Base-by-base conservation (phyloP, 2,888 invertebrate species). In the Latrodectus hesperus region DNA sequence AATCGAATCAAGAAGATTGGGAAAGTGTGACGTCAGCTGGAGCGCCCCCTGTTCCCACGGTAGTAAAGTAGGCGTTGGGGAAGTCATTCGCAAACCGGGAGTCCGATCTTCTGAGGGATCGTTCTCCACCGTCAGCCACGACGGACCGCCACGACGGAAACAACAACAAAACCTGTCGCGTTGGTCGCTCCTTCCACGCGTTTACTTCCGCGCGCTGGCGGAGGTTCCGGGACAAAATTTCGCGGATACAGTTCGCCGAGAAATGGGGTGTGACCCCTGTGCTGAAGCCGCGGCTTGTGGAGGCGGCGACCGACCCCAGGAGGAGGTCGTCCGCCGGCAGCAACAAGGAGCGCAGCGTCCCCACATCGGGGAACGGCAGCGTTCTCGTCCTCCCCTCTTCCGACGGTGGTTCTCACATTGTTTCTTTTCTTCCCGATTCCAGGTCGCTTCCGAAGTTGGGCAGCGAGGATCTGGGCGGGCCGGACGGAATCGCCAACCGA, bases 191-290 rank as follows among this genome's bases (percentile, higher is more conserved):
- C 85, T 71, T 80, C 78, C 22, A 11, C 75, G 76, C 75, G 60
- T 73, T 53, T 72, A 68, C 78, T 78, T 83, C 77, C 87, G 82
- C 82, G 78, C 87, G 87, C 68, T 88, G 87, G 87, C 86, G 86
- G 85, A 86, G 80, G 85, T 75, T 87, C 90, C 90, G 90, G 90
- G 95, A 95, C 96, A 96, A 96, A 96, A 97, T 97, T 97, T 96
- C 97, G 95, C 97, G 96, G 95, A 96, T 97, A 96, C 97, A 97
- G 95, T 96, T 97, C 94, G 95, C 96, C 94, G 97, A 97, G 95
- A 96, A 96, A 96, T 97, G 97, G 97, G 97, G 97, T 96, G 96
- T 97, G 94, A 97, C 97, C 95, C 97, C 97, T 95, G 96, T 97
- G 96, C 96, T 97, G 95, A 95, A 96, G 94, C 96, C 96, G 95